phyloP scores from a whole-genome alignment of 2,888 invertebrate species.

The Plagiodera versicolora region DNA sequence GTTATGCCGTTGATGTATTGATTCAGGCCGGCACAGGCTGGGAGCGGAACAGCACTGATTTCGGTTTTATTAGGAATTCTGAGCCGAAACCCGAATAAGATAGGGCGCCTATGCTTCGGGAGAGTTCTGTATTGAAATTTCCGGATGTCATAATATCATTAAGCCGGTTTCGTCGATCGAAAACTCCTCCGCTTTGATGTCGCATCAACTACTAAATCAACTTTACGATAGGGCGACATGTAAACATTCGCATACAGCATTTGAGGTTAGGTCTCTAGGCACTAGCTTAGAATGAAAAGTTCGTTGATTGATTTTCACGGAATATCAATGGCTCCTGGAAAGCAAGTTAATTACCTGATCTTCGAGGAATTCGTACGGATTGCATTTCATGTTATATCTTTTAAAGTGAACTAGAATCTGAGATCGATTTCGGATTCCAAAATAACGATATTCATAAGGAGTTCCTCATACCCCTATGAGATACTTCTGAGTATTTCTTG shows the following conservation, averaged over 20 bases:
- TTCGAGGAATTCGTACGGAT: too few relatives aligned
- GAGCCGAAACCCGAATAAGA: neutral
- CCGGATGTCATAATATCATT: neutral
- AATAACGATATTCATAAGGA: too few relatives aligned
- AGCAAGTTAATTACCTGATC: too few relatives aligned
- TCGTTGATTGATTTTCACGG: neutral
- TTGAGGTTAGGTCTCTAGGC: neutral
- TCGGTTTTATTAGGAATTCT: neutral
- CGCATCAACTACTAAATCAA: neutral
- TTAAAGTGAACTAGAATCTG: too few relatives aligned
- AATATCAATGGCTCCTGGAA: too few relatives aligned
- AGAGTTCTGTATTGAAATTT: neutral
- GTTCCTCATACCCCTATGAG: too few relatives aligned
- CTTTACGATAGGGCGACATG: neutral
- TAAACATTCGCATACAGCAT: neutral
- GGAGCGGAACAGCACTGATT: neutral
- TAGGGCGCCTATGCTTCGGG: too few relatives aligned
- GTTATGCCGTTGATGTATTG: neutral
- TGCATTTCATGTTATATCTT: too few relatives aligned
- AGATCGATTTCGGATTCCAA: too few relatives aligned
- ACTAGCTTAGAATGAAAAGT: neutral
- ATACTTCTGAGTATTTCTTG: too few relatives aligned
- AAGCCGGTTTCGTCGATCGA: neutral
- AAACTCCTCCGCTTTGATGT: neutral
- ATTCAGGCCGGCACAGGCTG: neutral